Percentiles rank a stretch among this genome's conserved stretches.
Evolutionary conservation across 2,113 vertebrate species (phyloP).

Genomic region (Ivindomyrus marchei): DNA sequence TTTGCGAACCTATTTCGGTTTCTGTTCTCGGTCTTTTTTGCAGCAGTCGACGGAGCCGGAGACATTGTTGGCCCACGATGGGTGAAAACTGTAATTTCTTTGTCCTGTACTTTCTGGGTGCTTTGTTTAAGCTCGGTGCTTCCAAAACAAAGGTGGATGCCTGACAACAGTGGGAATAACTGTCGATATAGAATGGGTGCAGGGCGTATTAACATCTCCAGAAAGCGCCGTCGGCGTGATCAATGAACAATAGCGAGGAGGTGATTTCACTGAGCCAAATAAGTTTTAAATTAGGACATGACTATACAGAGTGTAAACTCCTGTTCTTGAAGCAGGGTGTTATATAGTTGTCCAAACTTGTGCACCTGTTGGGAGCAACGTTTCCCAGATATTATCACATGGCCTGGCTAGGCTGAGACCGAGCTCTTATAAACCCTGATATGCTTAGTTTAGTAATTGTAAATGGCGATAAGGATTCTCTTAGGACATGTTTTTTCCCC

Average conservation of each 20-base stretch:
- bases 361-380: constrained; percentile 1
- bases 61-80: background rate
- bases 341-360: no score
- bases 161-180: background rate
- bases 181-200: background rate
- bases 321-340: background rate
- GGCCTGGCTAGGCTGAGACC: background rate
- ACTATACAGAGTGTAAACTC: background rate
- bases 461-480: background rate
- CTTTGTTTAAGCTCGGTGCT: background rate
- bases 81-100: background rate
- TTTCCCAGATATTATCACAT: background rate
- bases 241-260: background rate
- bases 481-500: background rate
- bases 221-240: background rate
- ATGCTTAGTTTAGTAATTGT: background rate
- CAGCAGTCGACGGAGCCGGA: background rate
- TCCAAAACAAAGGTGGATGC: background rate
- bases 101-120: background rate
- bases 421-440: background rate
- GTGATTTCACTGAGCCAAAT: background rate
- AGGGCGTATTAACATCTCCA: background rate
- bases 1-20: background rate
- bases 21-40: background rate
- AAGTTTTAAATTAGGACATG: background rate